These are phyloP conservation scores for Lasioglossum leucozonium DNA, from an alignment of 2,888 invertebrate genomes.

Conservation along the genomic window DNA sequence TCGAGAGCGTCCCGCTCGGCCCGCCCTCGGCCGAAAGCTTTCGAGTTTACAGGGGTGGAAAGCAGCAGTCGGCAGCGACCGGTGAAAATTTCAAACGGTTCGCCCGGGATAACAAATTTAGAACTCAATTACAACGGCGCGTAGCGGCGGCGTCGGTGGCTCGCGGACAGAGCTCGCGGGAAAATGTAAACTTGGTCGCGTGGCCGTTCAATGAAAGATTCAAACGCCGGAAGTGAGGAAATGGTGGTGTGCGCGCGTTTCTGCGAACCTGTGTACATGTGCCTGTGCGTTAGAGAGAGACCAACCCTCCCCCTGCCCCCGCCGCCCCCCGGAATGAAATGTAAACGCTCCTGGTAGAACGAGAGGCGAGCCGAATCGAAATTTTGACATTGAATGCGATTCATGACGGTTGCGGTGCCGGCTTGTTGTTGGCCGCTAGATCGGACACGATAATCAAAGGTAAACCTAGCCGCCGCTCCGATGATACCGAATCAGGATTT, in stretches of 20 bases:
- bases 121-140: slow-evolving; percentile 33
- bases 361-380: slow-evolving; percentile 18
- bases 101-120: slow-evolving; percentile 32
- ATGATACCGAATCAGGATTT: slow-evolving; percentile 37
- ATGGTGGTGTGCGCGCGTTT: too few relatives aligned
- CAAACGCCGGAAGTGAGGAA: slow-evolving; percentile 20
- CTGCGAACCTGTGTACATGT: background rate
- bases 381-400: slow-evolving; percentile 48
- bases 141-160: background rate
- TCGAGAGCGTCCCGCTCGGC: background rate
- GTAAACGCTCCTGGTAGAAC: slow-evolving; percentile 22
- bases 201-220: slow-evolving; percentile 36
- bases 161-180: slow-evolving; percentile 7
- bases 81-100: slow-evolving; percentile 24
- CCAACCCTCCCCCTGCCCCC: background rate
- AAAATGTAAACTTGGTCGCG: slow-evolving; percentile 37
- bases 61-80: too few relatives aligned
- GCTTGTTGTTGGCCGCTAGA: slow-evolving; percentile 32
- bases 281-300: too few relatives aligned
- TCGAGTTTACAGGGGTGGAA: background rate
- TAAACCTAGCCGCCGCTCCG: slow-evolving; percentile 30
- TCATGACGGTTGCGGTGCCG: slow-evolving; percentile 35
- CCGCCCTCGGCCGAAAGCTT: too few relatives aligned
- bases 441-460: slow-evolving; percentile 47
- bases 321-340: slow-evolving; percentile 42